phyloP scores from a whole-genome alignment of 1,140 invertebrate species.

The Drosophila jambulina region DNA sequence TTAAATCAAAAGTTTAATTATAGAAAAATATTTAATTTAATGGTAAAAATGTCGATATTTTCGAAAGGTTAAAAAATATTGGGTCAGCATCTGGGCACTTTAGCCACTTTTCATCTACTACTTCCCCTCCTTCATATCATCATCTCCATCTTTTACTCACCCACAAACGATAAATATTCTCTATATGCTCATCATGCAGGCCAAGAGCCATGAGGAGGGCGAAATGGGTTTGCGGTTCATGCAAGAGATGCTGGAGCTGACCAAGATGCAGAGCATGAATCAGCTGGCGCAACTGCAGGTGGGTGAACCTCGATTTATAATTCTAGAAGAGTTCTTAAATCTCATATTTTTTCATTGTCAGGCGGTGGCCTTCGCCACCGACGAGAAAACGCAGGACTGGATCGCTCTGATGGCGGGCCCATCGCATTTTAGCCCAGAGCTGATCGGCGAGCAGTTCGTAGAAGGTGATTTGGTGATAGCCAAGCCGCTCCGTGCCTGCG shows the following conservation, averaged over 20 bases:
- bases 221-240: conserved; percentile 97
- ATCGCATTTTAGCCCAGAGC: conserved; percentile 95
- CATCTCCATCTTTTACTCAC: not conserved
- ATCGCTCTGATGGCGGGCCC: conserved; percentile 91
- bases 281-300: conserved; percentile 87
- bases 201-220: conserved; percentile 92
- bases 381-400: conserved; percentile 79
- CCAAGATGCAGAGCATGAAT: conserved; percentile 89
- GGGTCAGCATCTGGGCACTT: not conserved
- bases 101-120: not conserved
- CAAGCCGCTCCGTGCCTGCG: conserved; percentile 89
- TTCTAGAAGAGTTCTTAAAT: not conserved
- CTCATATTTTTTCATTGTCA: conserved; percentile 26
- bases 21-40: not conserved
- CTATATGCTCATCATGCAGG: conserved; percentile 87
- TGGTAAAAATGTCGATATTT: not conserved
- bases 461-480: conserved; percentile 88
- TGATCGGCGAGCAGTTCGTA: conserved; percentile 88
- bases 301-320: conserved; percentile 7
- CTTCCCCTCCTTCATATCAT: not conserved
- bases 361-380: conserved; percentile 86
- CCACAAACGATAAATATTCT: not conserved
- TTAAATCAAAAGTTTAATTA: not conserved
- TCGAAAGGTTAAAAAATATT: not conserved
- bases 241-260: conserved; percentile 98